phyloP scores from a whole-genome alignment of 2,797 vertebrate genomes.

The Coregonus suidteri region DNA sequence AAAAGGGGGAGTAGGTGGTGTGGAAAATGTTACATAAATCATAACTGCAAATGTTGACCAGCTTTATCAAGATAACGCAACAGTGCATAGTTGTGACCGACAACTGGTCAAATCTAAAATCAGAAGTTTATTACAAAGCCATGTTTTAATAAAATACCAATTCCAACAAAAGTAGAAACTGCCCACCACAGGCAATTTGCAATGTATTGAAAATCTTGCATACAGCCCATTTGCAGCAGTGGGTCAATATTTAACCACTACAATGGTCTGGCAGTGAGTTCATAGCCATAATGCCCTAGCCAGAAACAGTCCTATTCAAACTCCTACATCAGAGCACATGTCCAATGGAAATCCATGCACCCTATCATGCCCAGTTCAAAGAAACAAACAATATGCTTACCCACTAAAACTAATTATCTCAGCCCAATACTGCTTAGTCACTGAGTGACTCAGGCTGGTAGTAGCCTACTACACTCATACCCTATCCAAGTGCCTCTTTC shows the following conservation, averaged over 20 bases:
- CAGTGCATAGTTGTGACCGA: not conserved
- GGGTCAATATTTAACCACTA: not conserved
- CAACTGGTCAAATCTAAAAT: not conserved
- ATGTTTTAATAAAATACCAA: not conserved
- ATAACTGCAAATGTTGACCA: not conserved
- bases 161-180: not conserved
- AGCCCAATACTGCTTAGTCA: constrained; percentile 51
- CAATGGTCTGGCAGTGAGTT: not conserved
- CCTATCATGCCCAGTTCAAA: not conserved
- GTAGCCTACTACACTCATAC: not conserved
- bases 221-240: not conserved
- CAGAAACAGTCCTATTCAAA: not conserved
- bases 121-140: not conserved
- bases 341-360: too few species aligned
- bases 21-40: not conserved
- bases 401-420: not conserved
- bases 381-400: not conserved
- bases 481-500: not conserved
- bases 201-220: not conserved
- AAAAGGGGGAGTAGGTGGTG: not conserved
- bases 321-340: not conserved
- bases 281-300: not conserved
- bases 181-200: too few species aligned
- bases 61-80: not conserved
- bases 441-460: not conserved